Base-by-base conservation (phyloP, 1,140 invertebrate species). In the Sarcophaga bullata region DNA sequence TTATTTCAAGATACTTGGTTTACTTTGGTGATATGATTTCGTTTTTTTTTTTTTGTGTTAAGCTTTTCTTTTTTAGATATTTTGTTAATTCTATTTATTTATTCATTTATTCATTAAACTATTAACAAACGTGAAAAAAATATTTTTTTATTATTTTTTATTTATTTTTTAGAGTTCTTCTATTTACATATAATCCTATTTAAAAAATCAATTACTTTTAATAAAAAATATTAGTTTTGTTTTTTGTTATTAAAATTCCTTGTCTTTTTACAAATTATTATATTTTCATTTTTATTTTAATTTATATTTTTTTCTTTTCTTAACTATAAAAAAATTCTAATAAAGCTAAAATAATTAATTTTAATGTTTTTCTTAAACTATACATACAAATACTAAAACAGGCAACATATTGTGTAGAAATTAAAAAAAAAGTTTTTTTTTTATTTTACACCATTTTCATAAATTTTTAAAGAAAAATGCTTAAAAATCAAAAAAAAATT, bases 1-100 rank as follows among this genome's bases (percentile, higher is more conserved):
- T n/a, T 78, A 17, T 78, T 78, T 50, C 19, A 17, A 78, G 75
- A 78, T 78, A 78, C 75, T 78, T 78, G 75, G 75, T 78, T 78
- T 68, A 19, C 62, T 68, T 68, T 78, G 75, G 75, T 78, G 75
- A 78, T 78, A 78, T 78, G 75, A 78, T 78, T 78, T 52, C 48
- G 75, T 78, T 78, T 19, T 78, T 52, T 17, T 78, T 52, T 78
- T 11, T 76, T 3, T 76, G n/a, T n/a, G n/a, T 76, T 17, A n/a
- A 73, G 50, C 9, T 52, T 52, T 11, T 73, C 6, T 73, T 11
- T 73, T n/a, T n/a, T n/a, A n/a, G 46, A 6, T 46, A 46, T 73
- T 7, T 47, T 73, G 13, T 46, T n/a, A n/a, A 37, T 46, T 47
- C 46, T 15, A 73, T 46, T 73, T 46, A 46, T 13, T 46, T 73